A percentile compares a stretch with the other conserved stretches of the same genome.
These are phyloP conservation scores for Melopsittacus undulatus DNA, from an alignment of 2,797 vertebrate species.

Conservation along the genomic window DNA sequence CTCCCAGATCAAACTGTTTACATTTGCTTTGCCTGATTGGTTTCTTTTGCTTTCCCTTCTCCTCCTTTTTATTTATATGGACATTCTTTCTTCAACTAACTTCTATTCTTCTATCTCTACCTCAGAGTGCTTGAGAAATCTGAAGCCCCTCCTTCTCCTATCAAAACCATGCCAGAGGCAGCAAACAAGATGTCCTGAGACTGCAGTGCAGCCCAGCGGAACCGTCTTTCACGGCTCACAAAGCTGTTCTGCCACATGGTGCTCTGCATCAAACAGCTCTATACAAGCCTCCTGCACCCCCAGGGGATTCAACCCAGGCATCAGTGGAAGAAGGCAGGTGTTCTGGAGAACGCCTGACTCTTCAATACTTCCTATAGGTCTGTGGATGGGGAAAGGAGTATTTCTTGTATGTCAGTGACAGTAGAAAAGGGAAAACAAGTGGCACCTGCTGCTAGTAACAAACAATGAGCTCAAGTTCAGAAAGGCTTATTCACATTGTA, in stretches of 20 bases:
- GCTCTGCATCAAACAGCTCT: neutral
- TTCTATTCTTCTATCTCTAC: neutral
- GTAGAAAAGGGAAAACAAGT: neutral
- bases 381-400: neutral
- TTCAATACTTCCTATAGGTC: neutral
- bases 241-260: neutral
- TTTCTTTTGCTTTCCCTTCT: neutral
- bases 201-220: slow-evolving; percentile 16
- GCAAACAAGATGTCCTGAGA: slow-evolving; percentile 28
- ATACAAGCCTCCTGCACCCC: neutral
- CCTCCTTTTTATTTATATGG: neutral
- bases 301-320: neutral
- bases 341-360: neutral
- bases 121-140: neutral
- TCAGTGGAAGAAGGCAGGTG: neutral
- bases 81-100: neutral
- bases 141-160: neutral
- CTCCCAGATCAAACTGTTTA: neutral
- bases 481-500: neutral
- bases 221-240: neutral
- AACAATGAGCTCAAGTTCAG: neutral
- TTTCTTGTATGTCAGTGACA: neutral
- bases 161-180: neutral
- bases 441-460: neutral
- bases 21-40: slow-evolving; percentile 23